Base-by-base conservation (phyloP, 2,888 invertebrate species). In the Sylvicola cinctus region DNA sequence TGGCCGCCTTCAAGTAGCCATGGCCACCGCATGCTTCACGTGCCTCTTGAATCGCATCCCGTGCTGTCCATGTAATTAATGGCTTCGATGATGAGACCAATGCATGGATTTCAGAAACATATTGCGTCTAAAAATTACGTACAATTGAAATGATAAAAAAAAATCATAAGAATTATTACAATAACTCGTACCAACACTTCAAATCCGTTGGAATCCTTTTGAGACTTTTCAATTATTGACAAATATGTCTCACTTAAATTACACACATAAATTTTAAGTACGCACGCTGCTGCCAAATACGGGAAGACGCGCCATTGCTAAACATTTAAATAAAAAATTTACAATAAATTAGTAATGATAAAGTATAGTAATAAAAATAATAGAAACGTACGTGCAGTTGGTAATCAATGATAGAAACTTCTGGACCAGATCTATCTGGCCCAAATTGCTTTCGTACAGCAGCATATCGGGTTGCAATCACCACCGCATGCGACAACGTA, bases 11-110 rank as follows among this genome's bases (percentile, higher is more conserved):
- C 16, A 23, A 16, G 15, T 30, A 25, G 14, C 3, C 87, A 55
- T 87, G 85, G 1, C 87, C 87, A 12, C 81, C 87, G 46, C 85
- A 85, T 4, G 80, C 74, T 54, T 85, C 84, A 39, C 87, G 62
- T 43, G 78, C 77, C 40, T 85, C 83, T 52, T 84, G 83, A 41
- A 85, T 74, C 12, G 70, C 74, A 52, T 80, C 76, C 36, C 74
- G 62, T 16, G 74, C 72, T 2, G 68, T 54, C 85, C 85, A 88
- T 2, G 78, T 70, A 29, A 74, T 65, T 7, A 80, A 49, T 0
- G 75, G 70, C 49, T 75, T 75, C 1, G 62, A 56, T 16, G 70
- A 68, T 4, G 70, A 72, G 1, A 73, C 70, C 10, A 74, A 45
- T 4, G 68, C 74, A 46, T 75, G 75, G 7, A 74, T 58, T 54